These are phyloP conservation scores for Drosophila multiciliata DNA, from an alignment of 2,888 invertebrate species.

Conservation along the genomic window DNA sequence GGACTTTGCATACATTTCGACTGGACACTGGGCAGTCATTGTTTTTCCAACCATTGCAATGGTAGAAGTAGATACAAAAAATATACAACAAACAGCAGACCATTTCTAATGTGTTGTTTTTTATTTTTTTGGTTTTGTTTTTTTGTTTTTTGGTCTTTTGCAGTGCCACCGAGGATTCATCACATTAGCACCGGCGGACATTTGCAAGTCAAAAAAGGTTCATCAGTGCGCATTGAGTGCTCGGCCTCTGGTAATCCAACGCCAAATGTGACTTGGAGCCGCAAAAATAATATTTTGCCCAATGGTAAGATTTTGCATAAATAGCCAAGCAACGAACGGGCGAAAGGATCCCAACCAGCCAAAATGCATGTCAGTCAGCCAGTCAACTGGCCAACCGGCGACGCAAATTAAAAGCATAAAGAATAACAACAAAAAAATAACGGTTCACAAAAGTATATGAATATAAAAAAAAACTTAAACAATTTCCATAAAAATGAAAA, in stretches of 20 bases:
- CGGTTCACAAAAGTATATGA: conserved; percentile 57
- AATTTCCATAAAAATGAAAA: conserved; percentile 78
- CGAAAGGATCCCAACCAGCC: conserved; percentile 40
- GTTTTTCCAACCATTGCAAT: conserved; percentile 21
- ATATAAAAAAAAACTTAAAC: conserved; percentile 68
- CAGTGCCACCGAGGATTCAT: conserved; percentile 89
- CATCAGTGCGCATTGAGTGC: conserved; percentile 91
- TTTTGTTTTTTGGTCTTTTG: conserved; percentile 37
- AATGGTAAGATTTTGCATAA: conserved; percentile 84
- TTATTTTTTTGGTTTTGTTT: conserved; percentile 28
- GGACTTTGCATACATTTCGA: conserved; percentile 77
- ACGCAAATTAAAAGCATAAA: conserved; percentile 53
- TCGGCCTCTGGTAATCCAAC: conserved; percentile 92
- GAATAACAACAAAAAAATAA: conserved; percentile 34
- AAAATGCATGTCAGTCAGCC: conserved; percentile 7
- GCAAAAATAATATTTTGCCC: conserved; percentile 85
- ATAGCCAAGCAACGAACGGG: conserved; percentile 35
- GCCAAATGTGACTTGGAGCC: conserved; percentile 91
- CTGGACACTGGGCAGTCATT: conserved; percentile 56
- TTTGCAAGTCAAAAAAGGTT: conserved; percentile 90
- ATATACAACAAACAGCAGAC: conserved; percentile 19
- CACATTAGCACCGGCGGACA: conserved; percentile 88
- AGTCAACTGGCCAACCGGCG: conserved; percentile 31
- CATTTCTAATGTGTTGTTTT: conserved; percentile 75
- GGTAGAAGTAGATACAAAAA: conserved; percentile 18